Evolutionary conservation across 2,113 vertebrate species (phyloP), one percentile per base, ranked within the genome.

Genomic region (Genyomyrus donnyi): DNA sequence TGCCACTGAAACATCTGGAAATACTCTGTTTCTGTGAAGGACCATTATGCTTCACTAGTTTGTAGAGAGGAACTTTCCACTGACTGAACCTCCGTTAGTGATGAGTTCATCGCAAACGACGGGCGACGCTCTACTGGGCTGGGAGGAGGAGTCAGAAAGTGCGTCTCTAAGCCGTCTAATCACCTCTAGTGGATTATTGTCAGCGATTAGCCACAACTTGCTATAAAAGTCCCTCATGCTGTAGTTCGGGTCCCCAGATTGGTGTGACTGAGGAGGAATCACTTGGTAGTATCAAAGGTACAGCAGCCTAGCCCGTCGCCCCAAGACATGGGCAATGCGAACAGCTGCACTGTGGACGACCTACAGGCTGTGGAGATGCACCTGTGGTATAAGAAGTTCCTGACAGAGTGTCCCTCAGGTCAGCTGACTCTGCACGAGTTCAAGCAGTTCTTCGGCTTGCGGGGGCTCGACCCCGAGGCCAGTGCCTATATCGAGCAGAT

Each of bases 321-420:
- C 48, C 27, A 42, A 17, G 90, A 80, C 10, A 98, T 98, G 97
- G 97, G 97, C 0, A 98, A 96, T 92, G 93, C 96, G 0, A 95
- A 91, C 2, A 96, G 96, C 89, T 94, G 95, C 92, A 96, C 96
- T 0, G 96, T 98, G 93, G 97, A 98, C 6, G 97, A 98, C 91
- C 94, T 98, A 85, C 97, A 98, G 94, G 95, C 97, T 0, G 96
- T 98, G 1, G 97, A 98, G 94, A 97, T 98, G 95, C 97, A 98
- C 92, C 96, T 98, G 83, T 98, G 97, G 97, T 98, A 98, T 95
- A 98, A 98, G 93, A 98, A 98, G 94, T 98, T 98, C 94, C 98
- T 98, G 97, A 97, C 92, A 0, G 97, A 98, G 90, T 98, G 97
- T 90, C 97, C 97, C 2, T 98, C 97, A 0, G 97, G 97, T 6